Evolutionary conservation across 2,797 vertebrate species (phyloP), one percentile per base, ranked within the genome.

Genomic region (Crossoptilon crossoptilon): DNA sequence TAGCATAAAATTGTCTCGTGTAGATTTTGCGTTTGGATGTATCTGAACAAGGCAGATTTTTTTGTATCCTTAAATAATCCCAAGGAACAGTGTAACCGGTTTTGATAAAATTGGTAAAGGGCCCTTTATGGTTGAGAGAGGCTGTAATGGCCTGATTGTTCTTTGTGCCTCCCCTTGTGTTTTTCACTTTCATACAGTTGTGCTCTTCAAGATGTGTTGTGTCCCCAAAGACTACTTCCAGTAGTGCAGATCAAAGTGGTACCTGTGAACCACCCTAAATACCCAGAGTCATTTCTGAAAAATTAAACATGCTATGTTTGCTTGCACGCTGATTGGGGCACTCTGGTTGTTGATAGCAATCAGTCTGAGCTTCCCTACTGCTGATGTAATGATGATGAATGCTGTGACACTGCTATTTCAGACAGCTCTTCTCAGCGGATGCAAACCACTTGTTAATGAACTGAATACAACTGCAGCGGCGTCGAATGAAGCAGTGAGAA

Each of bases 301-400:
- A 97, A 96, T 94, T 95, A 97, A 97, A 94, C 81, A 85, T 87
- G 91, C 90, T 94, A 17, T 96, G 96, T 98, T 98, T 98, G 97
- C 98, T 97, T 97, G 97, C 97, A 97, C 86, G 49, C 95, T 93
- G 97, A 97, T 96, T 94, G 96, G 93, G 97, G 96, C 90, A 96
- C 96, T 97, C 93, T 93, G 92, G 95, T 91, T 93, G 97, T 98
- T 98, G 98, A 98, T 98, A 98, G 98, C 98, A 98, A 97, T 98
- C 98, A 98, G 98, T 97, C 97, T 97, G 98, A 98, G 98, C 98
- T 98, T 98, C 98, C 98, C 98, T 98, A 98, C 98, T 97, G 98
- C 98, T 98, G 98, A 98, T 98, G 98, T 98, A 99, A 99, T 98
- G 98, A 98, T 98, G 98, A 98, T 99, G 98, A 98, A 98, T 98